Evolutionary conservation across 2,113 vertebrate genomes (phyloP).

Genomic region (Struthio camelus): DNA sequence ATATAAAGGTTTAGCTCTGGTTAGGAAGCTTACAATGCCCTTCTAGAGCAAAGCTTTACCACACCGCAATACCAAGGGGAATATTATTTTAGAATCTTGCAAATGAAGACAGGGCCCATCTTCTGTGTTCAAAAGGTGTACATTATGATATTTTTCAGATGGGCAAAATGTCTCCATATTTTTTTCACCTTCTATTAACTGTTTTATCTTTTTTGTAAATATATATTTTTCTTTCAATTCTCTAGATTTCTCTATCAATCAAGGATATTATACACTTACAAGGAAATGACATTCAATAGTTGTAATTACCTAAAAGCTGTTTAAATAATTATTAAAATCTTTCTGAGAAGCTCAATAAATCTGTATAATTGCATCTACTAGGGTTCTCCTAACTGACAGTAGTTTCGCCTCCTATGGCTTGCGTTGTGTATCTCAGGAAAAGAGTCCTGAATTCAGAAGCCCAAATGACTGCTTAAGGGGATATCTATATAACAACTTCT

Average conservation of each 20-base stretch:
- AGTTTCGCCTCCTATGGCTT: background rate
- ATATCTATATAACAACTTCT: accelerated
- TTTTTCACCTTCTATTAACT: background rate
- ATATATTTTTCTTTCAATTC: background rate
- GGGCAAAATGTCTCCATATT: background rate
- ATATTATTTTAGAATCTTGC: background rate
- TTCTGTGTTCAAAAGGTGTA: background rate
- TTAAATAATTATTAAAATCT: background rate
- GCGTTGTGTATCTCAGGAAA: background rate
- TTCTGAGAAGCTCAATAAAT: background rate
- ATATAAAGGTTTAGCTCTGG: background rate
- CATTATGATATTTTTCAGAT: background rate
- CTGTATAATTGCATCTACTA: background rate
- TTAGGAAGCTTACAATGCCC: background rate
- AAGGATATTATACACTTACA: background rate
- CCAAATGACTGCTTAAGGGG: background rate
- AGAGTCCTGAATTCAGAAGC: background rate
- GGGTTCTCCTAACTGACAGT: background rate
- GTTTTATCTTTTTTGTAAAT: background rate
- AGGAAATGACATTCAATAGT: background rate
- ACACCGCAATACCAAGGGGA: background rate
- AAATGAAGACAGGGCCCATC: background rate
- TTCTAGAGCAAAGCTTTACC: background rate
- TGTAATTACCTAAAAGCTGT: background rate
- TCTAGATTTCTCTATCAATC: background rate